Percentiles rank a stretch among this genome's conserved stretches.
Conservation (phyloP, 2,113 vertebrate genomes). For the Coregonus clupeaformis region DNA sequence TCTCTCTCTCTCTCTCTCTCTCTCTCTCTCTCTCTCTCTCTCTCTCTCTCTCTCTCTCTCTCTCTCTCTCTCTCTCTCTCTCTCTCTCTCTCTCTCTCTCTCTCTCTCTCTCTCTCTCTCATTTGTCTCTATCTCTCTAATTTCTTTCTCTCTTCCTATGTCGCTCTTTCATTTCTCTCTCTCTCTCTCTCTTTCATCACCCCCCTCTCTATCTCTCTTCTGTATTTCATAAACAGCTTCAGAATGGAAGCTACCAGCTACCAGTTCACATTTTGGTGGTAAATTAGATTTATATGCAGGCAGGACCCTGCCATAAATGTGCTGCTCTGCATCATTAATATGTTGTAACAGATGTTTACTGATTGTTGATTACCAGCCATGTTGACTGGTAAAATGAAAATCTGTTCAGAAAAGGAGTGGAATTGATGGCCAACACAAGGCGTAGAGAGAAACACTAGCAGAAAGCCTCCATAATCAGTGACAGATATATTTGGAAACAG, state of each 20-base stretch:
- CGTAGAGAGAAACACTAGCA: not conserved
- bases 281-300: slow-evolving; percentile 24
- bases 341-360: slow-evolving; percentile 47
- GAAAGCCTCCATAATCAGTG: slow-evolving; percentile 2
- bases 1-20: too few relatives aligned
- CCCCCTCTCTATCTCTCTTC: not conserved
- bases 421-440: slow-evolving; percentile 23
- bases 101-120: slow-evolving; percentile 17
- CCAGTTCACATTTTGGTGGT: slow-evolving; percentile 5
- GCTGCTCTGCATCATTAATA: slow-evolving; percentile 36
- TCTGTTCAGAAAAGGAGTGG: slow-evolving; percentile 36
- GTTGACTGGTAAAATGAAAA: slow-evolving; percentile 49
- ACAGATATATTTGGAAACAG: slow-evolving; percentile 8
- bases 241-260: slow-evolving; percentile 3
- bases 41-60: too few relatives aligned
- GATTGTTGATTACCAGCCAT: slow-evolving; percentile 37
- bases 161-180: slow-evolving; percentile 42
- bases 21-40: too few relatives aligned
- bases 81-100: slow-evolving; percentile 6
- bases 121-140: not conserved
- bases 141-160: too few relatives aligned
- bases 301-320: slow-evolving; percentile 32
- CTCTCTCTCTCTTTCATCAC: slow-evolving; percentile 4
- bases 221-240: slow-evolving; percentile 10
- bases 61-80: too few relatives aligned